These are phyloP conservation scores for Agonopterix heracliana DNA, from an alignment of 2,888 invertebrate genomes.

Conservation along the genomic window DNA sequence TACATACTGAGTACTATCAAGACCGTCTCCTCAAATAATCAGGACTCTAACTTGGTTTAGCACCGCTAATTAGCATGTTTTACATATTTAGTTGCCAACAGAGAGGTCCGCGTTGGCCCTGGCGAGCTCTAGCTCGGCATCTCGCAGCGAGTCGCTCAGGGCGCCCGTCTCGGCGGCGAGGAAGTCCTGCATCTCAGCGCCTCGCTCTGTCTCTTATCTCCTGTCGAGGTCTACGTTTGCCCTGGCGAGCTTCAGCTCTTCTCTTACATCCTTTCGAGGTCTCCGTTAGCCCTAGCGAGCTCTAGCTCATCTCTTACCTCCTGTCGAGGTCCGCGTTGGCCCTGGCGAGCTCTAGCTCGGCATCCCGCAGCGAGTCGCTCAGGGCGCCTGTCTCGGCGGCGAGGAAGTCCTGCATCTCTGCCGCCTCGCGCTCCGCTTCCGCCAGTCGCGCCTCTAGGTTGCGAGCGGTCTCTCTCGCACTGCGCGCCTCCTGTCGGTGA, in stretches of 20 bases:
- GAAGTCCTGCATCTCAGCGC: constrained; percentile 91
- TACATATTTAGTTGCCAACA: too few species aligned
- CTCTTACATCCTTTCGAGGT: constrained; percentile 56
- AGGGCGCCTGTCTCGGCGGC: constrained; percentile 90
- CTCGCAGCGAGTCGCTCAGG: constrained; percentile 85
- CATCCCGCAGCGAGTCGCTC: constrained; percentile 85
- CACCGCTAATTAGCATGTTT: too few species aligned
- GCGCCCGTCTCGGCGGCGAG: constrained; percentile 90
- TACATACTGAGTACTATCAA: too few species aligned
- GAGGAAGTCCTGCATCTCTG: constrained; percentile 91
- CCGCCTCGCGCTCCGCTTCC: constrained; percentile 86
- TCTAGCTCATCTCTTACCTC: constrained; percentile 76
- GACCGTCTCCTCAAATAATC: too few species aligned
- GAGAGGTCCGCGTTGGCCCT: constrained; percentile 48
- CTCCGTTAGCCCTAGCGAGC: constrained; percentile 54
- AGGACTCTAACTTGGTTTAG: too few species aligned
- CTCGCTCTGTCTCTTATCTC: constrained; percentile 77
- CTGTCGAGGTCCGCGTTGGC: constrained; percentile 53
- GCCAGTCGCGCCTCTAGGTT: constrained; percentile 83
- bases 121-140: constrained; percentile 81
- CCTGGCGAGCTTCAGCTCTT: constrained; percentile 79
- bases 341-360: constrained; percentile 79
- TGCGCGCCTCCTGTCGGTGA: constrained; percentile 77
- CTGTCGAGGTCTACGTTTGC: constrained; percentile 55
- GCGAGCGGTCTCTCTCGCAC: constrained; percentile 80